Base-by-base conservation (phyloP, 2,888 invertebrate species). In the Blomia tropicalis region DNA sequence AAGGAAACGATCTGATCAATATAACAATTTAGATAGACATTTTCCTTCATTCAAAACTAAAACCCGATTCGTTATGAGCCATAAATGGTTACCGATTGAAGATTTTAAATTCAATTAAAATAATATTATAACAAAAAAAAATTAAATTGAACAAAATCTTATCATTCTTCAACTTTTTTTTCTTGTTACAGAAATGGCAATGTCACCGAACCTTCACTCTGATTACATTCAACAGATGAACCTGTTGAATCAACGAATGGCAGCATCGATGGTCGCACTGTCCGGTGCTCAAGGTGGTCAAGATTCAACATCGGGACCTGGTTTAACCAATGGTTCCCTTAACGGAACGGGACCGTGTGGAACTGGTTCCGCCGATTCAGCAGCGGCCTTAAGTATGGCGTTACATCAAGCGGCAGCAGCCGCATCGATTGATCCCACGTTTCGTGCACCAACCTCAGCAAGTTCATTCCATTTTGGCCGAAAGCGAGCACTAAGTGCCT, bases 401-500 rank as follows among this genome's bases (percentile, higher is more conserved):
- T 51, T 41, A 36, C 60, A 5, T 19, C 43, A 31, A 58, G 25
- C n/a, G n/a, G n/a, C n/a, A n/a, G n/a, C n/a, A n/a, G n/a, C n/a
- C n/a, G n/a, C n/a, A n/a, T n/a, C 23, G 22, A 60, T 29, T 17
- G 58, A 32, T 31, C 3, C 31, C 1, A n/a, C 41, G 23, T 59
- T 59, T 59, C 44, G 63, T 11, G 43, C 63, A 30, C 59, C 58
- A 22, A 62, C 61, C 14, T n/a, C n/a, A n/a, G 59, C 59, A 1
- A 43, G 19, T 43, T 41, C 43, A 36, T 43, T 62, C 7, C 70
- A 27, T 23, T 69, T 69, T 58, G 72, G 85, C 72, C 81, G 93
- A 43, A 95, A 95, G 73, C 79, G 95, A 66, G 91, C 93, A 0
- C 80, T 93, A 1, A 92, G 92, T 63, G 89, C 88, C 73, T 78